Conservation (phyloP, 1,140 invertebrate species). For the Trypoxylus dichotomus region DNA sequence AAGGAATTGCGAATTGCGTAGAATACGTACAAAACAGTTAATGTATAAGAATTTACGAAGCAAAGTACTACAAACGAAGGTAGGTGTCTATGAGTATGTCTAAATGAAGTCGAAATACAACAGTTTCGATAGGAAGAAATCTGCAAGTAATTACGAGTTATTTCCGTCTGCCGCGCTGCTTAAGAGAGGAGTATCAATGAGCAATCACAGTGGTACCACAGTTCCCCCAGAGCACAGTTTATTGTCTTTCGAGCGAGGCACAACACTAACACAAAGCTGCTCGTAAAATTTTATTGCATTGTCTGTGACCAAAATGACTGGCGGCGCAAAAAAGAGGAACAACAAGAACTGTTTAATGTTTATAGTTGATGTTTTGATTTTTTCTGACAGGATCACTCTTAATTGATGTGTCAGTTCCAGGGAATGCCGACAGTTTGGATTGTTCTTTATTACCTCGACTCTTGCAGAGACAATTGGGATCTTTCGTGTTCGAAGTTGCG, state of each 20-base stretch:
- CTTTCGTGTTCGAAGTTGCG: slow-evolving; percentile 22
- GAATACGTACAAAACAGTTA: not conserved
- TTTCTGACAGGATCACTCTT: slow-evolving; percentile 44
- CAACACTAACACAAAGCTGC: slow-evolving; percentile 34
- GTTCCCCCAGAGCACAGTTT: slow-evolving; percentile 32
- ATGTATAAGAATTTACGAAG: not conserved
- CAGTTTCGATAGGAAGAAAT: slow-evolving; percentile 4
- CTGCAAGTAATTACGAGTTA: slow-evolving; percentile 25
- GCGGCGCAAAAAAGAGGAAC: slow-evolving; percentile 37
- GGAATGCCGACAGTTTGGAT: slow-evolving; percentile 41
- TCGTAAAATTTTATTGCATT: slow-evolving; percentile 46
- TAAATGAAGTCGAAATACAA: not conserved
- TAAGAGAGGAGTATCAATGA: slow-evolving; percentile 28
- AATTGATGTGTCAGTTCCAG: slow-evolving; percentile 47
- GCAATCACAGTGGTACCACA: slow-evolving; percentile 25
- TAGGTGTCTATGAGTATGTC: not conserved
- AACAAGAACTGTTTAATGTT: slow-evolving; percentile 43
- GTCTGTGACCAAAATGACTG: slow-evolving; percentile 43
- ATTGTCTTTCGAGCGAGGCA: slow-evolving; percentile 36
- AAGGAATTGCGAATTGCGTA: not conserved
- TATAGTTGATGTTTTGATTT: slow-evolving; percentile 46
- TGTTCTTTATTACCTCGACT: slow-evolving; percentile 25
- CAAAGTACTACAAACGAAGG: not conserved
- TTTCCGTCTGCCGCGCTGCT: slow-evolving; percentile 14
- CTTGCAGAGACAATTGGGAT: slow-evolving; percentile 23